These are phyloP conservation scores for Podarcis raffonei DNA, from an alignment of 2,113 vertebrate genomes.

Conservation along the genomic window DNA sequence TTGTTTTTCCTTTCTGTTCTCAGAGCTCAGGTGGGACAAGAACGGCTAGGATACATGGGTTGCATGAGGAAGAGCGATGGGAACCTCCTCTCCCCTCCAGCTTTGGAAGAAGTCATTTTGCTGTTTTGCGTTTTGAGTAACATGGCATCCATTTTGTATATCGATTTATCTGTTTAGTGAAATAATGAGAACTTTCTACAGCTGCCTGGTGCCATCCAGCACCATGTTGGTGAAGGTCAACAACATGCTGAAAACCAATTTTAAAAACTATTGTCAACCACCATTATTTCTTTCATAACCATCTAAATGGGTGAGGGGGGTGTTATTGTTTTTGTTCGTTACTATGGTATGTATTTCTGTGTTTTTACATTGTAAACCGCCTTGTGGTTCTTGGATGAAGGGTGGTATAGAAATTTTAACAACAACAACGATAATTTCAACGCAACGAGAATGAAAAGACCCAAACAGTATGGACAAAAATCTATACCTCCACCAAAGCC, in stretches of 20 bases:
- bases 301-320: no score
- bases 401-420: no score
- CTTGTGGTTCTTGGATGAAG: no score
- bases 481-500: slow-evolving; percentile 92
- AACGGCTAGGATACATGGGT: not conserved
- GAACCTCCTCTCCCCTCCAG: not conserved
- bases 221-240: not conserved
- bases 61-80: not conserved
- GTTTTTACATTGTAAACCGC: no score
- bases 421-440: not conserved
- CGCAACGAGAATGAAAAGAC: not conserved
- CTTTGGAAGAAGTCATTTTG: not conserved
- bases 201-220: not conserved
- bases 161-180: not conserved
- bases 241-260: not conserved
- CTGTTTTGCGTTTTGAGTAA: not conserved
- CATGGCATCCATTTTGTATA: not conserved
- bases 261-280: not conserved
- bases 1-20: not conserved
- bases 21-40: not conserved
- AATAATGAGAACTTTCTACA: not conserved
- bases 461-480: slow-evolving; percentile 3
- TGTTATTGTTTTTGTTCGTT: no score
- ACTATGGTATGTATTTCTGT: no score
- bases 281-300: not conserved